Percentiles rank a stretch among this genome's conserved stretches.
These are phyloP conservation scores for Encarsia formosa DNA, from an alignment of 2,888 invertebrate species.

Conservation along the genomic window DNA sequence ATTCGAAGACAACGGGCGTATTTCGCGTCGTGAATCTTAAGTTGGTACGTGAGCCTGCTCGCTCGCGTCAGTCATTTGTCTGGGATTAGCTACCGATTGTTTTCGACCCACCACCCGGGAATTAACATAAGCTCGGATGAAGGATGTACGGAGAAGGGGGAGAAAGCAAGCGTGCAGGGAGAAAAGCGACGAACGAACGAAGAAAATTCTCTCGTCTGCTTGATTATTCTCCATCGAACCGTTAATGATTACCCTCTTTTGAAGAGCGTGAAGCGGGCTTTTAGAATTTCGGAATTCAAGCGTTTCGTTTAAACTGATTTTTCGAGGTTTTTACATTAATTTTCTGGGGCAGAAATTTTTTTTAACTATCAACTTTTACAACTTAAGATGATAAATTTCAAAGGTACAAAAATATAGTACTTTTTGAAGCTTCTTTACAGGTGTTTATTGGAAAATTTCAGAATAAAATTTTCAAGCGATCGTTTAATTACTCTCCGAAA, in stretches of 20 bases:
- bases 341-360: too few relatives aligned
- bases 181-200: constrained; percentile 1
- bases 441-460: too few relatives aligned
- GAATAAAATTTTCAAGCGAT: too few relatives aligned
- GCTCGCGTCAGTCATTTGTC: constrained; percentile 50
- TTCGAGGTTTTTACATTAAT: too few relatives aligned
- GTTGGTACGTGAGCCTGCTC: constrained; percentile 3
- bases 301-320: too few relatives aligned
- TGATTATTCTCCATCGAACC: constrained; percentile 18
- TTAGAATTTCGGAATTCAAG: too few relatives aligned
- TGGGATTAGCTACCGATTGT: constrained; percentile 51
- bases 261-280: background rate
- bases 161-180: background rate
- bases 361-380: too few relatives aligned
- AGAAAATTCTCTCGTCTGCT: too few relatives aligned
- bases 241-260: constrained; percentile 9
- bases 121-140: constrained; percentile 52
- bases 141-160: constrained; percentile 37
- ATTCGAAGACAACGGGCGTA: background rate
- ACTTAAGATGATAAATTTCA: too few relatives aligned
- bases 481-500: too few relatives aligned
- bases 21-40: background rate
- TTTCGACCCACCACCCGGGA: constrained; percentile 43
- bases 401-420: too few relatives aligned
- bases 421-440: too few relatives aligned